Conservation (phyloP, 2,113 vertebrate genomes). For the Gadus macrocephalus region DNA sequence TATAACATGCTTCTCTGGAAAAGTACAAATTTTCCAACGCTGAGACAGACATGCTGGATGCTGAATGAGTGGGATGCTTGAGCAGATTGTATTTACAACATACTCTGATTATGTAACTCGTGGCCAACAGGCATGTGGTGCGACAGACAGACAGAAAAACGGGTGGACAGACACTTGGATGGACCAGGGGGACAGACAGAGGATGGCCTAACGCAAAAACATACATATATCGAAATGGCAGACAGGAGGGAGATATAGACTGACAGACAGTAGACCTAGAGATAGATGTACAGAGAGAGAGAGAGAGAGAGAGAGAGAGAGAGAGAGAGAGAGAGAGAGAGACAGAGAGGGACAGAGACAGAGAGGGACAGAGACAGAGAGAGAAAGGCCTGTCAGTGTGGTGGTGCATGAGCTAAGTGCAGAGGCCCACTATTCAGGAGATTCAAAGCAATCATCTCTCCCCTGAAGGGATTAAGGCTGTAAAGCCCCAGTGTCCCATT, state of each 20-base stretch:
- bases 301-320: neutral
- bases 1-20: neutral
- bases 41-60: slow-evolving; percentile 22
- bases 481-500: slow-evolving; percentile 70
- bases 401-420: slow-evolving; percentile 12
- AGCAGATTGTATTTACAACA: slow-evolving; percentile 43
- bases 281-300: neutral
- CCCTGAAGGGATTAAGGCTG: slow-evolving; percentile 67
- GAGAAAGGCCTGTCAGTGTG: neutral
- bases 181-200: neutral
- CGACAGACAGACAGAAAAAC: neutral
- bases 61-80: slow-evolving; percentile 29
- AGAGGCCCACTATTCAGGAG: slow-evolving; percentile 31
- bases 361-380: too few relatives aligned
- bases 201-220: neutral
- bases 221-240: too few relatives aligned
- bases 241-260: too few relatives aligned
- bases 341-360: slow-evolving; percentile 5
- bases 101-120: slow-evolving; percentile 49
- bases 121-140: neutral
- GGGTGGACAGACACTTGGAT: neutral
- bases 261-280: neutral
- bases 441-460: slow-evolving; percentile 67
- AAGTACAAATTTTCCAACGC: slow-evolving; percentile 27
- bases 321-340: neutral